phyloP scores from a whole-genome alignment of 92 coral and sea anemone genomes.

The Zoanthus sociatus region DNA sequence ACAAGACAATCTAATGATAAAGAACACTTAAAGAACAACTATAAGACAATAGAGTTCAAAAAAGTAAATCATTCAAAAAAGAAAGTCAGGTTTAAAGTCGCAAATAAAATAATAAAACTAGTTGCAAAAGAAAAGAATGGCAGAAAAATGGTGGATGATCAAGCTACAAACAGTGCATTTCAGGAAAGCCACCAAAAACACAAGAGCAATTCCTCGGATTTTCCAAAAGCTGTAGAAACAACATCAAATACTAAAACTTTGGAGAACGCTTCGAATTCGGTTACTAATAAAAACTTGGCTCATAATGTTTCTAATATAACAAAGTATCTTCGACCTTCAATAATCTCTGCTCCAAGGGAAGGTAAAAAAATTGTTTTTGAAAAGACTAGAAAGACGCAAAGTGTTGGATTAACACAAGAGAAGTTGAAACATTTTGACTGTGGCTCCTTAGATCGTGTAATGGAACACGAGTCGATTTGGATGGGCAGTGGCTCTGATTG shows the following conservation, averaged over 20 bases:
- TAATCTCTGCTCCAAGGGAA: background rate
- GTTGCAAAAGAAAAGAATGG: background rate
- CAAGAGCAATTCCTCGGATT: background rate
- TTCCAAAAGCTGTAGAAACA: background rate
- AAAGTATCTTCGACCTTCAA: background rate
- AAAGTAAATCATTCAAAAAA: constrained; percentile 5
- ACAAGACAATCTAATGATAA: background rate
- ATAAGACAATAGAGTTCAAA: background rate
- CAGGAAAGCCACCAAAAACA: background rate
- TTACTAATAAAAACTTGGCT: background rate
- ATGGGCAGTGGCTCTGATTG: constrained; percentile 90
- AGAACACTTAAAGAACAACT: background rate
- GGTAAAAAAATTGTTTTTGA: background rate
- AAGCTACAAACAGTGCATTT: background rate
- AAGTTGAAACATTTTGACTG: constrained; percentile 65
- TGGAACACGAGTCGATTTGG: constrained; percentile 74
- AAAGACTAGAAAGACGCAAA: background rate
- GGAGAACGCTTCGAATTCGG: background rate
- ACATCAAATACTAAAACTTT: background rate
- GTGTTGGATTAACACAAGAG: constrained; percentile 49
- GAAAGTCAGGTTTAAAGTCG: background rate
- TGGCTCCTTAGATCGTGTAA: constrained; percentile 29
- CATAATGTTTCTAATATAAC: background rate
- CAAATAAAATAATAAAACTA: background rate
- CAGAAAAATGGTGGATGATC: background rate